Conservation (phyloP, 2,888 invertebrate genomes). For the Muscina levida region DNA sequence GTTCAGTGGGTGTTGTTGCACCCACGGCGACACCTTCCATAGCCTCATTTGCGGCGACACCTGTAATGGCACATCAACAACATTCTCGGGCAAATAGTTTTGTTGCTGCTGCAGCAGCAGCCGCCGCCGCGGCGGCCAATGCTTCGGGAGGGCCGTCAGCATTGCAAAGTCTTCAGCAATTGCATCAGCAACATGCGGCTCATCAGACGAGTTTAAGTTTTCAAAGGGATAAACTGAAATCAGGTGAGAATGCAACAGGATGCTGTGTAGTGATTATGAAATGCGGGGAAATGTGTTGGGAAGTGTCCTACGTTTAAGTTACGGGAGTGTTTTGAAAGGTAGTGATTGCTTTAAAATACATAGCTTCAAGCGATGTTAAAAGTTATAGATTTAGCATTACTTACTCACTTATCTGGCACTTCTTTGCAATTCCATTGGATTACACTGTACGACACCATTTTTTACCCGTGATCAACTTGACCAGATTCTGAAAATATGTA, state of each 20-base stretch:
- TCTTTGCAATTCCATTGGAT: too few relatives aligned
- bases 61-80: conserved; percentile 62
- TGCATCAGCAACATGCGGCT: conserved; percentile 79
- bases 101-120: conserved; percentile 72
- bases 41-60: conserved; percentile 62
- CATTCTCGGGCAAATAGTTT: conserved; percentile 71
- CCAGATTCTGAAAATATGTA: too few relatives aligned
- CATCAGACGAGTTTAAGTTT: conserved; percentile 76
- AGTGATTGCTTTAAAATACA: too few relatives aligned
- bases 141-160: conserved; percentile 75
- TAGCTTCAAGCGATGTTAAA: too few relatives aligned
- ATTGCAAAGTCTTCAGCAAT: conserved; percentile 79
- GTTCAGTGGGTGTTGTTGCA: conserved; percentile 39
- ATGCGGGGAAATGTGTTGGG: background rate
- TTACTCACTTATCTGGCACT: too few relatives aligned
- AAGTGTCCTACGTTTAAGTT: too few relatives aligned
- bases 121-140: conserved; percentile 73
- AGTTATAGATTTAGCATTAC: too few relatives aligned
- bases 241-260: too few relatives aligned
- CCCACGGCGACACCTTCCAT: conserved; percentile 59
- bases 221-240: conserved; percentile 77
- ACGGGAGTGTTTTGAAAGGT: too few relatives aligned
- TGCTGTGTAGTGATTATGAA: too few relatives aligned
- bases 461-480: too few relatives aligned
- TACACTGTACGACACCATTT: too few relatives aligned